phyloP scores from a whole-genome alignment of 1,140 invertebrate genomes.

The Atta cephalotes region DNA sequence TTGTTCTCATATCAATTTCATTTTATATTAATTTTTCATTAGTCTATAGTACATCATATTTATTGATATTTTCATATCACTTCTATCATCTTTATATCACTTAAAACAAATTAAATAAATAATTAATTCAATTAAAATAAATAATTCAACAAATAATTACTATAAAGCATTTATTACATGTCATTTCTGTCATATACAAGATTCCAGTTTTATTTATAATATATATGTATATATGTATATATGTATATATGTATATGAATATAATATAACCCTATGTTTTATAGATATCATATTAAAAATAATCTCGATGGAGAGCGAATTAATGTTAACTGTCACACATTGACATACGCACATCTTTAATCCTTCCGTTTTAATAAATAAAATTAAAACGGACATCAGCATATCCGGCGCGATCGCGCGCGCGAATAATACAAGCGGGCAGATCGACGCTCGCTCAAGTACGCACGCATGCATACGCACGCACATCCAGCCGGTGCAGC shows the following conservation, averaged over 20 bases:
- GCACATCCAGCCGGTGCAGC: slow-evolving; percentile 11
- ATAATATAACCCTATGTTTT: neutral
- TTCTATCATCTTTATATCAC: neutral
- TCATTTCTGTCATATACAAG: neutral
- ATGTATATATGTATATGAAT: too few species aligned
- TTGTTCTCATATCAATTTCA: neutral
- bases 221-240: too few species aligned
- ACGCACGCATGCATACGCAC: neutral
- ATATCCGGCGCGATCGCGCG: neutral
- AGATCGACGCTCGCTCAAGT: neutral
- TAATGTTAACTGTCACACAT: neutral
- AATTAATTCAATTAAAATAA: too few species aligned
- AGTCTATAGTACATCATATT: neutral
- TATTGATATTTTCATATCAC: neutral
- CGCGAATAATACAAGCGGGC: neutral
- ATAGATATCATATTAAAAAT: neutral
- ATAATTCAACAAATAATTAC: neutral
- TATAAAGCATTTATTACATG: neutral
- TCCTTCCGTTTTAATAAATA: slow-evolving; percentile 3
- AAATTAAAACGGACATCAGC: neutral
- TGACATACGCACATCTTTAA: neutral
- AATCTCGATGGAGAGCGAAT: neutral
- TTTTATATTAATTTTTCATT: neutral
- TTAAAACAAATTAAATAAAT: neutral
- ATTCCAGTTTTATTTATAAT: too few species aligned